These are phyloP conservation scores for Scalopus aquaticus DNA, from an alignment of 2,113 vertebrate species.

Conservation along the genomic window DNA sequence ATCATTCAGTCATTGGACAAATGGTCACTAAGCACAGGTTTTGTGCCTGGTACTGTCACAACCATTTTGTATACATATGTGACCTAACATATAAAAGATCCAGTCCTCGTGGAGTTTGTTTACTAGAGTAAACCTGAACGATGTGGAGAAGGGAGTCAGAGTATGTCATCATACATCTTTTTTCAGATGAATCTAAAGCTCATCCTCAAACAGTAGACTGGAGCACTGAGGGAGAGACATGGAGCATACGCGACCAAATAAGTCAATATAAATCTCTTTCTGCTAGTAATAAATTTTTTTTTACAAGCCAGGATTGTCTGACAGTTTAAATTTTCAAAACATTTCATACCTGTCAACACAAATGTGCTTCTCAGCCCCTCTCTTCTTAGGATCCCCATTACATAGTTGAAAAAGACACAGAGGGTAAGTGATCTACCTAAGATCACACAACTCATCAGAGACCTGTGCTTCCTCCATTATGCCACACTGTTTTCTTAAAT, in stretches of 20 bases:
- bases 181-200: not conserved
- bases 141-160: not conserved
- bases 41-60: not conserved
- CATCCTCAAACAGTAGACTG: not conserved
- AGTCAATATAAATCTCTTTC: not conserved
- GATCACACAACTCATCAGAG: not conserved
- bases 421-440: not conserved
- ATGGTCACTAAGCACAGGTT: not conserved
- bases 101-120: not conserved
- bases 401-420: not conserved
- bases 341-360: not conserved
- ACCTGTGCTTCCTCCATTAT: not conserved
- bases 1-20: not conserved
- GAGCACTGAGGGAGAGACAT: not conserved
- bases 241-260: too few species aligned
- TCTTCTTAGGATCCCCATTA: not conserved
- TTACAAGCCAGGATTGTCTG: not conserved
- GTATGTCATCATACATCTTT: not conserved
- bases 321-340: not conserved
- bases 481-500: not conserved
- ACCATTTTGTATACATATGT: not conserved
- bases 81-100: not conserved
- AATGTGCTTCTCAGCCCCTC: not conserved
- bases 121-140: not conserved
- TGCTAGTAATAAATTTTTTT: not conserved